phyloP scores from a whole-genome alignment of 2,113 vertebrate genomes.

The Saccopteryx leptura region DNA sequence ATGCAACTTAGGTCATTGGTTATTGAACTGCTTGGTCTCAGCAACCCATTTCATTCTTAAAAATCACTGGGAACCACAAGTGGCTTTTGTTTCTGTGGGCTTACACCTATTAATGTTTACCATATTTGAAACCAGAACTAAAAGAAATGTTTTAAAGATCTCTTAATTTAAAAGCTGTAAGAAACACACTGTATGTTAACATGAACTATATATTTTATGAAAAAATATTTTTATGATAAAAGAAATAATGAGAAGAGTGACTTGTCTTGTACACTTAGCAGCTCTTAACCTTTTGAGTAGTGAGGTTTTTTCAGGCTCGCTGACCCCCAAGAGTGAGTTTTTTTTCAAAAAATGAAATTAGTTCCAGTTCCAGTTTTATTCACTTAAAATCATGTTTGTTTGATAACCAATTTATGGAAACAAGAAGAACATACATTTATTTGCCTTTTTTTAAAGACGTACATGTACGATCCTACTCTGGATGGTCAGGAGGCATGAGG shows the following conservation, averaged over 20 bases:
- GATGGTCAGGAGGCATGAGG: too few relatives aligned
- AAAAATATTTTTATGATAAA: slow-evolving; percentile 17
- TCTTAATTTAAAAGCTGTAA: not conserved
- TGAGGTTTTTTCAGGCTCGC: too few relatives aligned
- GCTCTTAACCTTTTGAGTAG: not conserved
- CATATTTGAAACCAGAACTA: not conserved
- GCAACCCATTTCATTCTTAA: not conserved
- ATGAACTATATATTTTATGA: not conserved
- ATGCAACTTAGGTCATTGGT: not conserved
- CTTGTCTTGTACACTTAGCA: not conserved
- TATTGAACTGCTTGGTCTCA: not conserved
- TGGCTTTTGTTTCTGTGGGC: not conserved
- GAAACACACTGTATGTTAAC: not conserved
- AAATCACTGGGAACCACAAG: not conserved
- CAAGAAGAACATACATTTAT: too few relatives aligned
- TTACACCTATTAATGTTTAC: not conserved
- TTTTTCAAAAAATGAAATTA: too few relatives aligned
- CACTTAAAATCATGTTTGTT: too few relatives aligned
- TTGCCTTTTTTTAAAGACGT: too few relatives aligned
- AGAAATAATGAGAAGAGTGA: not conserved
- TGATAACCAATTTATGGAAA: too few relatives aligned
- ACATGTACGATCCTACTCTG: too few relatives aligned
- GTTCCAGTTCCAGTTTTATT: too few relatives aligned
- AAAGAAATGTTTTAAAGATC: not conserved
- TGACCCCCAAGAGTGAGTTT: too few relatives aligned